These are phyloP conservation scores for Mionectes olivaceus DNA, from an alignment of 2,797 vertebrate species.

Conservation along the genomic window DNA sequence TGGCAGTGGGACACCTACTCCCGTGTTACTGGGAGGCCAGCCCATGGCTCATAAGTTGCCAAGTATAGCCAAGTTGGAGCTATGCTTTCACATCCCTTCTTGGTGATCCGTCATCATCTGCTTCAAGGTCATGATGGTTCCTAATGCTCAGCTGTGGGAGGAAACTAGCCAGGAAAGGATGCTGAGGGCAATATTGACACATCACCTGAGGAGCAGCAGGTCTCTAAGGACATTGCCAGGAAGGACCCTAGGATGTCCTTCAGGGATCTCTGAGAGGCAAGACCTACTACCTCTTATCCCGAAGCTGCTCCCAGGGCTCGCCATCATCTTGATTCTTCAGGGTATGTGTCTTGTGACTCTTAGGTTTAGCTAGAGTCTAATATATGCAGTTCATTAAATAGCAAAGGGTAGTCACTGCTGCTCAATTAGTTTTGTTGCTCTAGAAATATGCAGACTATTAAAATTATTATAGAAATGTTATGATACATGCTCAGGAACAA, in stretches of 20 bases:
- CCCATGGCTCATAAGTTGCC: not conserved
- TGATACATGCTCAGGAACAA: not conserved
- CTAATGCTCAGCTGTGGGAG: not conserved
- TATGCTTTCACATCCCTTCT: not conserved
- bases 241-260: not conserved
- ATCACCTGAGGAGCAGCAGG: not conserved
- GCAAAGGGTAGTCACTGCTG: not conserved
- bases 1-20: not conserved
- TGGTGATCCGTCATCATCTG: not conserved
- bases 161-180: not conserved
- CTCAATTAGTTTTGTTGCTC: not conserved
- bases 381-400: not conserved
- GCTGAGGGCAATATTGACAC: not conserved
- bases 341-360: not conserved
- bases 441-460: not conserved
- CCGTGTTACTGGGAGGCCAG: accelerated
- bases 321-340: not conserved
- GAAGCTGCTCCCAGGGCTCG: not conserved
- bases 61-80: not conserved
- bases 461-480: not conserved
- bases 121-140: not conserved
- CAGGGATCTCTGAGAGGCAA: not conserved
- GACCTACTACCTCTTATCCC: not conserved
- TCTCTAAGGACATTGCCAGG: not conserved
- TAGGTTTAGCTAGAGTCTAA: not conserved